These are phyloP conservation scores for Falco punctatus DNA, from an alignment of 2,113 vertebrate genomes.

Conservation along the genomic window DNA sequence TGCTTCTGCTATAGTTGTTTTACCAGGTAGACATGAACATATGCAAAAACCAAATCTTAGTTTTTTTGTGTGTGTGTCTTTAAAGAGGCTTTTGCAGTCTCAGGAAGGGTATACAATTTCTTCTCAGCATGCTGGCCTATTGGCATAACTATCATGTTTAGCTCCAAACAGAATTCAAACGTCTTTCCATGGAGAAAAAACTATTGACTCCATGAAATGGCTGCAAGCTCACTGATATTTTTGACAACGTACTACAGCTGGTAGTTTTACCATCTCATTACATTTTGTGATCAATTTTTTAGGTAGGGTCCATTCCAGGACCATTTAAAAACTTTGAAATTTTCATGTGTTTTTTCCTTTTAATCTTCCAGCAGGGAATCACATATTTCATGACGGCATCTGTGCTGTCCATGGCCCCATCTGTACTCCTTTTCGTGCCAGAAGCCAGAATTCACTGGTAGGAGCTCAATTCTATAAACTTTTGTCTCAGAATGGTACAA, in stretches of 20 bases:
- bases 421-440: constrained; percentile 18
- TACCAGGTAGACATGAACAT: background rate
- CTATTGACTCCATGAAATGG: background rate
- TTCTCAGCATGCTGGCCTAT: background rate
- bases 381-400: constrained; percentile 12
- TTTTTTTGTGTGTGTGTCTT: background rate
- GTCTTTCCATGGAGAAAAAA: background rate
- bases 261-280: background rate
- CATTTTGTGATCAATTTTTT: background rate
- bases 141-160: background rate
- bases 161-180: background rate
- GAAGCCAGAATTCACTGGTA: background rate
- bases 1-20: background rate
- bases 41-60: background rate
- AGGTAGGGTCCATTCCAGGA: background rate
- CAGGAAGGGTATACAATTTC: background rate
- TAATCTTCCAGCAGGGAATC: constrained; percentile 19
- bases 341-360: background rate
- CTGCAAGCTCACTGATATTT: background rate
- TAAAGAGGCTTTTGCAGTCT: background rate
- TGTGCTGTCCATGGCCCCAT: constrained; percentile 28
- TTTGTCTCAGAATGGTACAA: background rate
- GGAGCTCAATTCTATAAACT: background rate
- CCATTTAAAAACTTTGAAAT: constrained; percentile 21
- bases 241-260: background rate